Base-by-base conservation (phyloP, 2,888 invertebrate genomes). In the Palloptera scutellata region DNA sequence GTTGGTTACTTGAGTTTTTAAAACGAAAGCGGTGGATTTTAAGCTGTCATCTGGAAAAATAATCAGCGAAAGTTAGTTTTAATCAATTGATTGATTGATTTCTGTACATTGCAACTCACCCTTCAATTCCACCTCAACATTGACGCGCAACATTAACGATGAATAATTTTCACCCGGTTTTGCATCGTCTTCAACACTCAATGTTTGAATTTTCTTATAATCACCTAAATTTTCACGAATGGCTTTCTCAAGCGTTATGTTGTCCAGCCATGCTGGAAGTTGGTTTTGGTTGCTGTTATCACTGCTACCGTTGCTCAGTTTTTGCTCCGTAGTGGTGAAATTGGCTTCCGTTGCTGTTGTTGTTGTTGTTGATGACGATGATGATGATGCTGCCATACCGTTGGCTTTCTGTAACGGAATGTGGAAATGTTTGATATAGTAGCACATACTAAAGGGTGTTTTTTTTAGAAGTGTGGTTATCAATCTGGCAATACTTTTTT, bases 101-200 rank as follows among this genome's bases (percentile, higher is more conserved):
- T n/a, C n/a, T n/a, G n/a, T n/a, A n/a, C n/a, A 12, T 61, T n/a
- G 12, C 10, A 1, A 19, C 67, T 67, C 65, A 84, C 84, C 84
- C 1, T 73, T 19, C 20, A 82, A 43, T 68, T 79, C 74, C 0
- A 81, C 76, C 9, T 79, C 78, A 12, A 82, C 77, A 19, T 73
- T 67, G 11, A 83, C 67, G 0, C 83, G 79, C 40, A 79, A 66
- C 70, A 84, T 74, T n/a, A 79, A 63, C 0, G 82, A 80, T 10
- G 80, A 78, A 55, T 75, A 78, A 62, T 82, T 82, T 58, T 81
- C 83, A 1, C 76, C 79, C 0, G 75, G 69, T 13, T 68, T 74
- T 1, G 70, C 64, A 9, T 66, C 69, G 67, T 64, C 67, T 67
- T 69, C 71, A 0, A 74, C 73, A 3, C 66, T 74, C 12, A 80